Base-by-base conservation (phyloP, 2,888 invertebrate genomes). In the Scaptomyza cyrtandrae region DNA sequence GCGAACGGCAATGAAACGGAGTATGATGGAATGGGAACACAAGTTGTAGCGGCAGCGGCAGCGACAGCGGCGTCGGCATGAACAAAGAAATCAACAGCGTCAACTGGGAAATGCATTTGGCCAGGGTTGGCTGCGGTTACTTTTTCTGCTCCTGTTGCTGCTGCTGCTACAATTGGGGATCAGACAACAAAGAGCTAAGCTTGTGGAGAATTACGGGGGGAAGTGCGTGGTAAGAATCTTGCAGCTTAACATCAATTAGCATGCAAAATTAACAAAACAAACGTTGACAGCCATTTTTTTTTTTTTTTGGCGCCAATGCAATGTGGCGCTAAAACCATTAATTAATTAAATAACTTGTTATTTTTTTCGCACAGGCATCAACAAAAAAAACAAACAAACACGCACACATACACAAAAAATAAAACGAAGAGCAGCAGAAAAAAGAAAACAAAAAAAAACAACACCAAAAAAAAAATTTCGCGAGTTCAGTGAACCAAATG, bases 181-280 rank as follows among this genome's bases (percentile, higher is more conserved):
- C 80, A 80, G 80, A 80, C 86, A 80, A 80, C 80, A 80, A 80
- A 86, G 86, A 75, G 49, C 62, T 64, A 11, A 48, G 27, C 16
- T 33, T 46, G n/a, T 49, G 43, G n/a, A 19, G 29, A 54, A 29
- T 33, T 49, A 24, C n/a, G 29, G 29, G 43, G 5, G 55, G n/a
- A n/a, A n/a, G 33, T 10, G n/a, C 13, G 43, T 27, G 13, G 7
- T 4, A 13, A 56, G 19, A 7, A 33, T 41, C 41, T 39, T n/a
- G 49, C 37, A 16, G 68, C 58, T 45, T 35, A 57, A 58, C 58
- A 45, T 19, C 27, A 69, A 66, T 66, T 69, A 50, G 70, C 50
- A 45, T 45, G 37, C 44, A 19, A 50, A 50, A 45, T 59, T 13
- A 50, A 39, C 27, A 37, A 7, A 24, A 44, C 35, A 39, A 24